These are phyloP conservation scores for Drosophila cracens DNA, from an alignment of 2,888 invertebrate genomes.

Conservation along the genomic window DNA sequence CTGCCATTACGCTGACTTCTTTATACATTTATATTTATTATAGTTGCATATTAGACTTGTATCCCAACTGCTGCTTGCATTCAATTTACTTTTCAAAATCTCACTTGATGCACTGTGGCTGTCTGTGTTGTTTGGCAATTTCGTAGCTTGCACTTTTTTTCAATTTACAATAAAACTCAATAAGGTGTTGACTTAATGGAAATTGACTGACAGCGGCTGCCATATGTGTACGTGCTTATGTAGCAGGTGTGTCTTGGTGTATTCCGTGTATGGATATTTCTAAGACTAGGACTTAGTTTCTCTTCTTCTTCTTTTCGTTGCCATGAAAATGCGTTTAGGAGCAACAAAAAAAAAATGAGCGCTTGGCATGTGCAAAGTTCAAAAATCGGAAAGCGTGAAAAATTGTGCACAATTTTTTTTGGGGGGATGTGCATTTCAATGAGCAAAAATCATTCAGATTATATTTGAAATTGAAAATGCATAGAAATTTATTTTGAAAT, in stretches of 20 bases:
- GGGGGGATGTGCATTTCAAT: neutral
- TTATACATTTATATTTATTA: neutral
- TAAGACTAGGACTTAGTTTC: slow-evolving; percentile 55
- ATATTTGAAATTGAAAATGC: neutral
- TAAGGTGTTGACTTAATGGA: slow-evolving; percentile 81
- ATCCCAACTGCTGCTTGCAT: slow-evolving; percentile 9
- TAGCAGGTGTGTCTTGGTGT: slow-evolving; percentile 17
- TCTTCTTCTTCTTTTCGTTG: slow-evolving; percentile 30
- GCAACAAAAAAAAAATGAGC: slow-evolving; percentile 12
- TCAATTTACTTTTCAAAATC: slow-evolving; percentile 56
- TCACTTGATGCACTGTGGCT: slow-evolving; percentile 35
- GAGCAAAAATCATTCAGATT: neutral
- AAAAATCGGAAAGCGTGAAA: slow-evolving; percentile 16
- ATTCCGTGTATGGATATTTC: slow-evolving; percentile 44
- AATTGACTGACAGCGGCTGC: slow-evolving; percentile 79
- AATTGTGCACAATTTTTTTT: slow-evolving; percentile 8
- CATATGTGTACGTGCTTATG: slow-evolving; percentile 55
- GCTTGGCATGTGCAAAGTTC: slow-evolving; percentile 27
- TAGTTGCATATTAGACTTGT: neutral
- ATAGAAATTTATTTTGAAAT: neutral
- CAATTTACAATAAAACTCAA: slow-evolving; percentile 81
- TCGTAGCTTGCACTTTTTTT: slow-evolving; percentile 65
- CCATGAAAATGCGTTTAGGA: slow-evolving; percentile 44
- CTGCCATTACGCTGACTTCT: neutral
- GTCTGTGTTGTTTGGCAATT: slow-evolving; percentile 37